Evolutionary conservation across 2,113 vertebrate species (phyloP).

Genomic region (Smithornis capensis): DNA sequence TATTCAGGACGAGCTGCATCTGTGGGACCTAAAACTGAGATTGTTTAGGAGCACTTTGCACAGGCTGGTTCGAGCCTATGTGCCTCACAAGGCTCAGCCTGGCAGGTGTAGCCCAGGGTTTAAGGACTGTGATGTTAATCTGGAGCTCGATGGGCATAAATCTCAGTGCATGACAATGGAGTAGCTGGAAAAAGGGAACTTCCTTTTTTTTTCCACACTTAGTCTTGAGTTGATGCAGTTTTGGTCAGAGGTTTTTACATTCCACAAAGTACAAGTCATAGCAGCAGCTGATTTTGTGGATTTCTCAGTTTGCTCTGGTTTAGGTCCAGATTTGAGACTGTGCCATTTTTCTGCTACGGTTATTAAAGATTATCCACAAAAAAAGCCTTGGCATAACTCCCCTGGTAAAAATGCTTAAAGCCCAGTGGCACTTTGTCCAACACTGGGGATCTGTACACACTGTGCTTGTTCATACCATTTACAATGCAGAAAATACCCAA

Average conservation of each 20-base stretch:
- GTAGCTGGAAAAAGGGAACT: not conserved
- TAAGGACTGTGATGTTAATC: not conserved
- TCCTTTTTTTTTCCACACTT: not conserved
- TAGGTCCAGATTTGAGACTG: not conserved
- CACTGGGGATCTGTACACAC: not conserved
- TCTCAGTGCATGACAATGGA: not conserved
- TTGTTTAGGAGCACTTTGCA: not conserved
- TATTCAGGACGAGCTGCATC: not conserved
- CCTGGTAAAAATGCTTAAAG: not conserved
- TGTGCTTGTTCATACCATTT: not conserved
- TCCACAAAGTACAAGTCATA: not conserved
- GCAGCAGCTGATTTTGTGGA: not conserved
- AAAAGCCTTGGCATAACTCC: not conserved
- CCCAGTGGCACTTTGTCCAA: accelerated
- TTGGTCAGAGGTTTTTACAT: not conserved
- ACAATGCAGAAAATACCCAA: not conserved
- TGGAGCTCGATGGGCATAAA: not conserved
- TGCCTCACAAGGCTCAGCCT: not conserved
- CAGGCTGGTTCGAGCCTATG: not conserved
- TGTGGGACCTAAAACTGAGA: not conserved
- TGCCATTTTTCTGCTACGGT: not conserved
- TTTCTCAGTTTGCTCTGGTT: not conserved
- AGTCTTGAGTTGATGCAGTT: not conserved
- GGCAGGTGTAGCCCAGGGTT: not conserved
- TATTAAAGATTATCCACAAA: not conserved